Evolutionary conservation across 2,888 invertebrate genomes (phyloP), one percentile per base, ranked within the genome.

Genomic region (Xylocampa areola): DNA sequence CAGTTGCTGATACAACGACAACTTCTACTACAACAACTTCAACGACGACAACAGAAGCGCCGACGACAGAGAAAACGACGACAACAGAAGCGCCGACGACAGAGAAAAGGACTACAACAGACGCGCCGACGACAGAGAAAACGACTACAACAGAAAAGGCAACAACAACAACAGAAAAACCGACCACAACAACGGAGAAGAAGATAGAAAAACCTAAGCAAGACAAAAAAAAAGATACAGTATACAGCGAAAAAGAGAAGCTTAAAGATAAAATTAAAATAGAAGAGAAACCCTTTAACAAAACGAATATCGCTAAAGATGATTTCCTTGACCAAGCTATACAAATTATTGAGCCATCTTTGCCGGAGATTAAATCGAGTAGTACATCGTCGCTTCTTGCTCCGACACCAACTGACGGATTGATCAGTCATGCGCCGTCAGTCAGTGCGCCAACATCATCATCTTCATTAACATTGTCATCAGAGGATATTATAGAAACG

Each of bases 381-480:
- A 53, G 78, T 48, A 66, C 62, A 0, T 30, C 63, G 1, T 77
- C 82, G 54, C 79, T 61, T 67, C 87, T 79, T 76, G 30, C 63
- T 13, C 84, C 92, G 0, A 91, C 92, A n/a, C 91, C 93, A 0
- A 91, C 90, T 1, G 88, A 89, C 11, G 91, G 90, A 0, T 54
- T 92, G 2, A 66, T 84, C 1, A 76, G 75, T 25, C 80, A 85
- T 29, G 79, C 79, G 0, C 83, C 88, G 2, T 60, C 76, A 0
- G 37, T 73, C n/a, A 78, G 67, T 50, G 81, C 81, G 0, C 58
- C 76, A 14, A 68, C 50, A 0, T 16, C 48, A 7, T 36, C 63
- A 1, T 17, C 61, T n/a, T 16, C 58, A 0, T 13, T 49, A 21
- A 13, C 58, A 0, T 13, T 49, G 16, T 23, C 50, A 2, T 13